Evolutionary conservation across 2,888 invertebrate genomes (phyloP).

Genomic region (Linnaemya tessellans): DNA sequence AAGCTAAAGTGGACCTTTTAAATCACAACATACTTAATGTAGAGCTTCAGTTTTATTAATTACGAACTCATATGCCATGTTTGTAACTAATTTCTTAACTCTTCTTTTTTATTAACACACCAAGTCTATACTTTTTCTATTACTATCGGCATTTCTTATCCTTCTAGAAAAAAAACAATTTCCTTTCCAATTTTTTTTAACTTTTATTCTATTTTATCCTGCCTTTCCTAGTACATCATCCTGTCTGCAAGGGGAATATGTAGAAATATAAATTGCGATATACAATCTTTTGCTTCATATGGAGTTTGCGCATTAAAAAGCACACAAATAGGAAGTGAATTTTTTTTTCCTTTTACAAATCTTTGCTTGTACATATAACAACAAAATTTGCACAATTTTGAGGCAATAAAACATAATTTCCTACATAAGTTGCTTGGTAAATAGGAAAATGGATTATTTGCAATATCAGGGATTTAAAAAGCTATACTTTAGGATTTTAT

Average conservation of each 20-base stretch:
- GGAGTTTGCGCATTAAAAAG: conserved; percentile 49
- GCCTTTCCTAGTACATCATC: conserved; percentile 42
- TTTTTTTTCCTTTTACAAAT: conserved; percentile 23
- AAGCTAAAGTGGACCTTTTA: no score
- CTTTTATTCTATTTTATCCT: conserved; percentile 28
- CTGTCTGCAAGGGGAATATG: conserved; percentile 44
- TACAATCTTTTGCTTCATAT: conserved; percentile 15
- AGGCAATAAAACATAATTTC: conserved; percentile 29
- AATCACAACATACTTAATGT: no score
- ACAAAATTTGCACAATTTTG: conserved; percentile 51
- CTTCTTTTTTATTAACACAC: no score
- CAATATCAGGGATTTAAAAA: conserved; percentile 1
- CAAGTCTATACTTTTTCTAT: background rate
- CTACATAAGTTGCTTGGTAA: conserved; percentile 19
- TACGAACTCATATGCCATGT: no score
- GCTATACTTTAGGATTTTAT: background rate
- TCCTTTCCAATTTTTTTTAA: background rate
- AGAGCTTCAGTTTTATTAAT: no score
- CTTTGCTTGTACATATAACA: conserved; percentile 35
- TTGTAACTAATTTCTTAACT: no score
- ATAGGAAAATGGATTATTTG: conserved; percentile 28
- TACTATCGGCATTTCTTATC: conserved; percentile 7
- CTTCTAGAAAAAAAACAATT: conserved; percentile 17
- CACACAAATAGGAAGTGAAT: conserved; percentile 55
- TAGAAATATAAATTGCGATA: conserved; percentile 26